Conservation (phyloP, 2,888 invertebrate genomes). For the Lasioglossum calceatum region DNA sequence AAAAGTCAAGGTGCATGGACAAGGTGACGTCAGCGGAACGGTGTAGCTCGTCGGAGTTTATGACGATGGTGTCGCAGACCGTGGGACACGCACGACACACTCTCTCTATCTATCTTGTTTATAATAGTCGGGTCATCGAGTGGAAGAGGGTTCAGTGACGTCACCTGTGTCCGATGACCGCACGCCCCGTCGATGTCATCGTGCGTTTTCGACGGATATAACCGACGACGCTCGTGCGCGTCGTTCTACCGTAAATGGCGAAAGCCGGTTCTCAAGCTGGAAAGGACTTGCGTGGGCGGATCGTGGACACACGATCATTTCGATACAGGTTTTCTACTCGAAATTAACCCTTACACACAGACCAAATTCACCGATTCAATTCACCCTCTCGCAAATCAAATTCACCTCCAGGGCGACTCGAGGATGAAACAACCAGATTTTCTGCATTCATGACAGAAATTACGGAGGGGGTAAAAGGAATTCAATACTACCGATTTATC, state of each 20-base stretch:
- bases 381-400: too few species aligned
- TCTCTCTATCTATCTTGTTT: background rate
- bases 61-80: background rate
- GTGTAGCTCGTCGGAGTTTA: slow-evolving; percentile 18
- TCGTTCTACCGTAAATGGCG: slow-evolving; percentile 23
- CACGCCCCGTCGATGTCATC: slow-evolving; percentile 31
- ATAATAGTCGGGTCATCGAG: slow-evolving; percentile 47
- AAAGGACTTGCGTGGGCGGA: background rate
- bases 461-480: too few species aligned
- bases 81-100: background rate
- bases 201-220: background rate
- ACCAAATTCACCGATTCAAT: too few species aligned
- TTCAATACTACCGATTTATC: too few species aligned
- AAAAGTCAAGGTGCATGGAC: slow-evolving; percentile 37
- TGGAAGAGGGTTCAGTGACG: slow-evolving; percentile 62
- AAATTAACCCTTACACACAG: too few species aligned
- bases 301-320: background rate
- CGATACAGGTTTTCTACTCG: background rate
- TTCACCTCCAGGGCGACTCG: too few species aligned
- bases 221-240: background rate
- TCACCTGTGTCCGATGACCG: slow-evolving; percentile 47
- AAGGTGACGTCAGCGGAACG: slow-evolving; percentile 39
- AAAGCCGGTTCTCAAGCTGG: background rate
- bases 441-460: too few species aligned
- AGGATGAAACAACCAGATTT: too few species aligned